A percentile compares a stretch with the other conserved stretches of the same genome.
These are phyloP conservation scores for Leptodactylus fuscus DNA, from an alignment of 2,113 vertebrate species.

Conservation along the genomic window DNA sequence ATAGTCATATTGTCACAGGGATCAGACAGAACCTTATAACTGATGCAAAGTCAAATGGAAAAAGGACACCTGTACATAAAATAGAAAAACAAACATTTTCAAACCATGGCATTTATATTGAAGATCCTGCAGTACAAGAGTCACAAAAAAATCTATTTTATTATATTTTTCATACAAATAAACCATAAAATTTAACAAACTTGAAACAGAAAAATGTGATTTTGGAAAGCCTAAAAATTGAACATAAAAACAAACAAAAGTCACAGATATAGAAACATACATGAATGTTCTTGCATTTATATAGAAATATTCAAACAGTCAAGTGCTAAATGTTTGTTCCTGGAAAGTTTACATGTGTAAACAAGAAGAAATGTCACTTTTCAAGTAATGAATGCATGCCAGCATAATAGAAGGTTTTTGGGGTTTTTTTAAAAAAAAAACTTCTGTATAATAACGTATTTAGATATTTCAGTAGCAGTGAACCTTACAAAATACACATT, in stretches of 20 bases:
- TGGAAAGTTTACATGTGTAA: constrained; percentile 63
- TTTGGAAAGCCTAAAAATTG: background rate
- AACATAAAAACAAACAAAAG: background rate
- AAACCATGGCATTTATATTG: background rate
- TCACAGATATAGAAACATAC: background rate
- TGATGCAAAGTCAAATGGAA: too few relatives aligned
- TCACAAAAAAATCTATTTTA: constrained; percentile 40
- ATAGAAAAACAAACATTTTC: background rate
- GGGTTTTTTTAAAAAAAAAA: background rate
- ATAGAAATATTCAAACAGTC: constrained; percentile 42
- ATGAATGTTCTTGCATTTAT: background rate
- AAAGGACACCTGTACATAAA: background rate
- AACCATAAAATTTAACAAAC: background rate
- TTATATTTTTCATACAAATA: constrained; percentile 37
- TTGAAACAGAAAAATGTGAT: constrained; percentile 21
- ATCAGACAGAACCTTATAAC: too few relatives aligned
- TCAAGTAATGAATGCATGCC: constrained; percentile 59
- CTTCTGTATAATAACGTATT: constrained; percentile 56
- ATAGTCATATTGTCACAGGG: too few relatives aligned
- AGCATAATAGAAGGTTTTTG: constrained; percentile 53
- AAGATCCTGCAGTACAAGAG: background rate
- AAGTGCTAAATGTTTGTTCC: constrained; percentile 61
- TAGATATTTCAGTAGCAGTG: constrained; percentile 61
- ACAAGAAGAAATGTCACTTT: constrained; percentile 58
- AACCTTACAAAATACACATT: constrained; percentile 67